phyloP scores from a whole-genome alignment of 1,140 invertebrate species.

The Maniola jurtina region DNA sequence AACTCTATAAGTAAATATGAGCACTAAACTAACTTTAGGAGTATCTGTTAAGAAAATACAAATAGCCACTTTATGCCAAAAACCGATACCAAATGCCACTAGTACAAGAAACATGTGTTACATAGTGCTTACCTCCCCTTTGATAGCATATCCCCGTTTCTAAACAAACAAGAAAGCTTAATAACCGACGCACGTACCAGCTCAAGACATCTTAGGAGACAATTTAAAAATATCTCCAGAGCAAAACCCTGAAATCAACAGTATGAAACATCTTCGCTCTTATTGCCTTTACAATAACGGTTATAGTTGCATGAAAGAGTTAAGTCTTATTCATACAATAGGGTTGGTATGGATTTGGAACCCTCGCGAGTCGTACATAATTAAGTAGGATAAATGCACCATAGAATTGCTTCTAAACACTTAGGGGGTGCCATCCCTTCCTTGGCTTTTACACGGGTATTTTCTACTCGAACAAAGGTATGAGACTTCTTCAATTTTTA shows the following conservation, averaged over 20 bases:
- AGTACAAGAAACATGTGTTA: background rate
- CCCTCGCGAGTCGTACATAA: slow-evolving; percentile 35
- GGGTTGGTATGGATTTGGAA: slow-evolving; percentile 8
- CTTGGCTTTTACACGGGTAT: slow-evolving; percentile 6
- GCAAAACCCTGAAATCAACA: slow-evolving; percentile 13
- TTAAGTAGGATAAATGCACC: slow-evolving; percentile 42
- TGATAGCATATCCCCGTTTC: slow-evolving; percentile 5
- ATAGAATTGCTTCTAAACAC: slow-evolving; percentile 23
- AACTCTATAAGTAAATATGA: too few species aligned
- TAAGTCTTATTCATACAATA: background rate
- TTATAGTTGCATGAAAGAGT: background rate
- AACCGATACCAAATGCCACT: background rate
- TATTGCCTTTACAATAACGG: slow-evolving; percentile 11
- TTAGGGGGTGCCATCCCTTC: slow-evolving; percentile 23
- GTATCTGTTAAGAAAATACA: background rate
- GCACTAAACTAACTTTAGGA: background rate
- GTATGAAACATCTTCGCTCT: background rate
- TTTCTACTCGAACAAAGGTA: background rate
- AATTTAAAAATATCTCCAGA: slow-evolving; percentile 23
- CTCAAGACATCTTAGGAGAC: slow-evolving; percentile 21
- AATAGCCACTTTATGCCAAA: background rate
- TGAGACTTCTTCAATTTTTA: too few species aligned
- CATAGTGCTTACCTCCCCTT: background rate
- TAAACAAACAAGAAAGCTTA: slow-evolving; percentile 13
- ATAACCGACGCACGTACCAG: slow-evolving; percentile 15